Evolutionary conservation across 2,888 invertebrate genomes (phyloP).

Genomic region (Heterodera filipjevi): DNA sequence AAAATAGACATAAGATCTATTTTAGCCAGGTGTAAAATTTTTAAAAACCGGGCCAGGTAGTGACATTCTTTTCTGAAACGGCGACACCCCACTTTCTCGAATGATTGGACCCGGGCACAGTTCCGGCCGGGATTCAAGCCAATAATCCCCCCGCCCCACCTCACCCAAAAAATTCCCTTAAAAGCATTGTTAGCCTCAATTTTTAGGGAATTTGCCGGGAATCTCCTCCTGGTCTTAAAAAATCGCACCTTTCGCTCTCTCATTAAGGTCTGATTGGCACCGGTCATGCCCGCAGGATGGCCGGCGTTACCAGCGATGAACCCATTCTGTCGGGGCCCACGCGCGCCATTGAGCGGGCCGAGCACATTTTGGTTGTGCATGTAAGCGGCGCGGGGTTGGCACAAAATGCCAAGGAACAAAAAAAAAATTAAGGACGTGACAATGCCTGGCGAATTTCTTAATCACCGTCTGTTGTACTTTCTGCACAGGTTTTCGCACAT

Average conservation of each 20-base stretch:
- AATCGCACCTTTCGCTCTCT: neutral
- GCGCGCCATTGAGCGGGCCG: constrained; percentile 53
- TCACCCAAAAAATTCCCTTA: no score
- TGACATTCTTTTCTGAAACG: no score
- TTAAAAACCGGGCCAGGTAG: no score
- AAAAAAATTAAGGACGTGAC: constrained; percentile 51
- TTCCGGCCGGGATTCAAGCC: no score
- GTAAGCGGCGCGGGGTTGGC: constrained; percentile 33
- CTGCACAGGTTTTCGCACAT: constrained; percentile 60
- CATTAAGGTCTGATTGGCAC: constrained; percentile 38
- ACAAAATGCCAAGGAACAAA: neutral
- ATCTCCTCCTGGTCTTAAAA: neutral
- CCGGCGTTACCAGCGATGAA: constrained; percentile 44
- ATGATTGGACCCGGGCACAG: no score
- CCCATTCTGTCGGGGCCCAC: constrained; percentile 60
- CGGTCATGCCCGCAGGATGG: constrained; percentile 54
- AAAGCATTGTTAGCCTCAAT: no score
- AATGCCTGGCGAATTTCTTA: constrained; percentile 58
- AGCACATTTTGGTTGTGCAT: constrained; percentile 62
- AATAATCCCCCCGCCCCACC: no score
- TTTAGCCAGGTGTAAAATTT: no score
- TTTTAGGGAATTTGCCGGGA: constrained; percentile 70
- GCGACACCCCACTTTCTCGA: no score
- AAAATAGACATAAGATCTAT: no score
- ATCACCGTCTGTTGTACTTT: constrained; percentile 61